Conservation (phyloP, 92 coral and sea anemone species). For the Paragorgia papillata region DNA sequence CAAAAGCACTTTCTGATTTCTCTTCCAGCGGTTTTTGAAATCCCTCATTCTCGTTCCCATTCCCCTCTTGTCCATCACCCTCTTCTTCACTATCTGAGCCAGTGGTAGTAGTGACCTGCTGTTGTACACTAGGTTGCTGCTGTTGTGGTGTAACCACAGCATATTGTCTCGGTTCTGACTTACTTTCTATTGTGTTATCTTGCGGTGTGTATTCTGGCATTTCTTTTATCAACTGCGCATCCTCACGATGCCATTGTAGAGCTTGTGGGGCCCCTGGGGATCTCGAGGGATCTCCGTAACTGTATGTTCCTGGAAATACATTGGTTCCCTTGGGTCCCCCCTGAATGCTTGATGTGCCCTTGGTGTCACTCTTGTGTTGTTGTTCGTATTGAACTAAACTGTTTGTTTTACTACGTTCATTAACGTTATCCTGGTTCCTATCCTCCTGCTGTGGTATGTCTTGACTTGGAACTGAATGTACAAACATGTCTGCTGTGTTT, state of each 20-base stretch:
- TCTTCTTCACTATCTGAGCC: slow-evolving; percentile 3
- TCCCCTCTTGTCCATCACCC: neutral
- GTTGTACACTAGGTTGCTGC: neutral
- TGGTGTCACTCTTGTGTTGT: neutral
- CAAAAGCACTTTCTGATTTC: slow-evolving; percentile 14
- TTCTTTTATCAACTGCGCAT: slow-evolving; percentile 8
- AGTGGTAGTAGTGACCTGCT: neutral
- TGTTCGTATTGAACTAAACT: neutral
- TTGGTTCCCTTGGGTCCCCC: neutral
- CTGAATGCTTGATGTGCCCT: neutral
- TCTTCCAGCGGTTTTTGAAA: neutral
- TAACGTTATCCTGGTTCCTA: neutral
- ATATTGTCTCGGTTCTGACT: slow-evolving; percentile 1
- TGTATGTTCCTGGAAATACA: slow-evolving; percentile 24
- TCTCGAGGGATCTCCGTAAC: slow-evolving; percentile 3
- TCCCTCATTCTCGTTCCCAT: neutral
- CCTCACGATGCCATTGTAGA: slow-evolving; percentile 1
- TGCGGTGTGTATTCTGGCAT: slow-evolving; percentile 12
- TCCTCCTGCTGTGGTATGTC: slow-evolving; percentile 5
- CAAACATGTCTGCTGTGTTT: slow-evolving; percentile 12
- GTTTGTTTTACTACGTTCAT: neutral
- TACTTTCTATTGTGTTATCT: slow-evolving; percentile 32
- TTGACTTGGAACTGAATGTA: neutral
- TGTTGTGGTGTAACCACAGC: slow-evolving; percentile 1
- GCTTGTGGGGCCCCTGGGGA: slow-evolving; percentile 1